Base-by-base conservation (phyloP, 2,888 invertebrate genomes). In the Lasioglossum villosulum region DNA sequence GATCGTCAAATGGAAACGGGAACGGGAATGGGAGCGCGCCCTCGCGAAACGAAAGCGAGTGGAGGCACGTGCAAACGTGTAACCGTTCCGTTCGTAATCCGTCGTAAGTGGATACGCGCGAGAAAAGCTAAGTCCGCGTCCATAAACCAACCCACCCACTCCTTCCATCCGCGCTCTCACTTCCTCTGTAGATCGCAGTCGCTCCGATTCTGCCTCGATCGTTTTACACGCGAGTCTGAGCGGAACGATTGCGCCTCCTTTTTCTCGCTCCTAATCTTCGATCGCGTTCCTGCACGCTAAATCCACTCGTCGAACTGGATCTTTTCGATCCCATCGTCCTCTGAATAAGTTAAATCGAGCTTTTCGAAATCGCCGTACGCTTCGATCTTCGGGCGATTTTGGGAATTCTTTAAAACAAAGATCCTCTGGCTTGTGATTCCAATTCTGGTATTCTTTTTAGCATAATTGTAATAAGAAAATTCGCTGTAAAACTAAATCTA, bases 51-150 rank as follows among this genome's bases (percentile, higher is more conserved):
- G 88, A 88, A 89, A 79, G 68, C 42, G 74, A 87, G 73, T 71
- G 81, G 52, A 48, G 56, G 39, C 75, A 59, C 34, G 76, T 37
- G 75, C 52, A 42, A 63, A 37, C 74, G 80, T 68, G 80, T 83
- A 87, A 82, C 82, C 70, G 82, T 75, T 79, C 70, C 87, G 56
- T 84, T 76, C 76, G 86, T 82, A 78, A 83, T 82, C 68, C 59
- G 14, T 70, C 66, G 77, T 87, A 87, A 89, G n/a, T 74, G 66
- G 81, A 90, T 87, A 90, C 37, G 83, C 78, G 80, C 82, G 84
- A 82, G 82, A 86, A 89, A 82, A 89, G 8, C 73, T 12, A 48
- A 59, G 71, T 79, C 66, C 59, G 66, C 52, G 72, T 63, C 63
- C 63, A 72, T 87, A 82, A 87, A 88, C 83, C 68, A 68, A 37